Percentiles rank a stretch among this genome's conserved stretches.
Evolutionary conservation across 2,797 vertebrate species (phyloP).

Genomic region (Delichon dasypus): DNA sequence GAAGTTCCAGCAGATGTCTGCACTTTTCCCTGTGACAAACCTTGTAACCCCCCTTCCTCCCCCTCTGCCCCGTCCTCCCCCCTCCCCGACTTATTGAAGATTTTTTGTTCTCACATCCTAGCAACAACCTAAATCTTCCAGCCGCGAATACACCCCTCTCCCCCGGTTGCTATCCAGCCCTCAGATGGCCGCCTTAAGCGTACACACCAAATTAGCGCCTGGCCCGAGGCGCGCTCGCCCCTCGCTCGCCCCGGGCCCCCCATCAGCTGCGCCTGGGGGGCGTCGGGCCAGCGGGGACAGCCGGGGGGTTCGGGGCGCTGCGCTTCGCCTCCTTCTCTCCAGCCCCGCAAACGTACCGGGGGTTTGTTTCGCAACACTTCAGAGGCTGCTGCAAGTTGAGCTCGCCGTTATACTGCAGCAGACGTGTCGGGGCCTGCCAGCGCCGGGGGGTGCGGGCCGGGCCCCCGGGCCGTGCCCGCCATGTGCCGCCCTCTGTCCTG

Average conservation of each 20-base stretch:
- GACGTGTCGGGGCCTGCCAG: not conserved
- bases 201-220: constrained; percentile 36
- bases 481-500: not conserved
- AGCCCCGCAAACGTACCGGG: not conserved
- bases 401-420: not conserved
- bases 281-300: not conserved
- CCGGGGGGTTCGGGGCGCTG: not conserved
- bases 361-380: not conserved
- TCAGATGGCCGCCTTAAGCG: constrained; percentile 47
- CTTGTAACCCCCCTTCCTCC: constrained; percentile 51
- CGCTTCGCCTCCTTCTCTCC: not conserved
- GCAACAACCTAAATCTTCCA: constrained; percentile 80
- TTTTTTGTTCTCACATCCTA: constrained; percentile 76
- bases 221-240: not conserved
- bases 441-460: not conserved
- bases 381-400: not conserved
- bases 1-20: constrained; percentile 81
- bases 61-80: constrained; percentile 32
- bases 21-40: constrained; percentile 69
- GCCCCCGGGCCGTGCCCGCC: rapidly evolving
- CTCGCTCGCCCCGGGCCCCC: not conserved
- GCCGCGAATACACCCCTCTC: constrained; percentile 67
- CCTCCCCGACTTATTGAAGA: constrained; percentile 61
- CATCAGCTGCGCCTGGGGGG: not conserved
- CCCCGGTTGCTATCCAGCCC: constrained; percentile 57